These are phyloP conservation scores for Sciurus carolinensis DNA, from an alignment of 2,797 vertebrate genomes.

Conservation along the genomic window DNA sequence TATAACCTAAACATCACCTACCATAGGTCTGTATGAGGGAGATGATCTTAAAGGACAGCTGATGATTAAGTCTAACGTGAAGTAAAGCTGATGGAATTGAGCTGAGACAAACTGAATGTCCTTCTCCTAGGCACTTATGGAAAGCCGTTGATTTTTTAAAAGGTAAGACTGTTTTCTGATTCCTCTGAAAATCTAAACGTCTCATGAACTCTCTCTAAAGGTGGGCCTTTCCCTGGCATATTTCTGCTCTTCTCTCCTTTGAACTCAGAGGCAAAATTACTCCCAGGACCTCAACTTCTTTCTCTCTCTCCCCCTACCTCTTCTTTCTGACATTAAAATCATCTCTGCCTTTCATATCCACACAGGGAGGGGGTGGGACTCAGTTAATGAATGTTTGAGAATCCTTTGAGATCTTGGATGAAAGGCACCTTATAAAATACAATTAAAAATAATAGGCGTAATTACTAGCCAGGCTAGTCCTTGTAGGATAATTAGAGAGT, in stretches of 20 bases:
- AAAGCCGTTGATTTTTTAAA: not conserved
- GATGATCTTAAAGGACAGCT: not conserved
- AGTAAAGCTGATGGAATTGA: not conserved
- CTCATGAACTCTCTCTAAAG: not conserved
- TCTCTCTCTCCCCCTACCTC: not conserved
- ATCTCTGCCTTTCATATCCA: slow-evolving; percentile 71
- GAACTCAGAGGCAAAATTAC: slow-evolving; percentile 44
- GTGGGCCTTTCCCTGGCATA: not conserved
- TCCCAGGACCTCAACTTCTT: not conserved
- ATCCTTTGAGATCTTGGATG: slow-evolving; percentile 84
- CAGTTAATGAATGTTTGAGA: slow-evolving; percentile 82
- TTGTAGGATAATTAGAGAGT: slow-evolving; percentile 79
- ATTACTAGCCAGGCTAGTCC: slow-evolving; percentile 76
- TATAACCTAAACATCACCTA: not conserved
- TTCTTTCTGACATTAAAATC: slow-evolving; percentile 71
- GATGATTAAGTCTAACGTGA: not conserved
- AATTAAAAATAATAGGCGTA: slow-evolving; percentile 83
- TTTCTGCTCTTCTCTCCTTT: slow-evolving; percentile 12
- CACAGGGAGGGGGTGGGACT: slow-evolving; percentile 41
- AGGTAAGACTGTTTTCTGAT: not conserved
- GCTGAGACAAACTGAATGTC: not conserved
- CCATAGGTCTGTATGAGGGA: not conserved
- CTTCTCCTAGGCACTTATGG: not conserved
- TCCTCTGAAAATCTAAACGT: not conserved
- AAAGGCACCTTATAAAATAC: slow-evolving; percentile 85